phyloP scores from a whole-genome alignment of 2,888 invertebrate genomes.

The Cantharis nigra region DNA sequence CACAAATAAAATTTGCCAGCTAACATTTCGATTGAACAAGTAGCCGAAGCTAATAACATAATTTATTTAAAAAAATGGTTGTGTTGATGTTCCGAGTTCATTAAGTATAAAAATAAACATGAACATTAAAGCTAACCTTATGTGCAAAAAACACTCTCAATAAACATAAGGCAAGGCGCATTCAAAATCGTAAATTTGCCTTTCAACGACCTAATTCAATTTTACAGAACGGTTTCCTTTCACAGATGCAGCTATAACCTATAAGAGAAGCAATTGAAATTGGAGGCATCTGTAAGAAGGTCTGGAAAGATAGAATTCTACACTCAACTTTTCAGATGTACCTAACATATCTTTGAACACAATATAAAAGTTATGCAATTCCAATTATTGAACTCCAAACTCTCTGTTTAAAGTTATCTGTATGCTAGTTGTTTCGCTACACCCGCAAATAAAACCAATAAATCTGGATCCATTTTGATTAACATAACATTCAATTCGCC shows the following conservation, averaged over 20 bases:
- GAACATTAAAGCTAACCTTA: conserved; percentile 31
- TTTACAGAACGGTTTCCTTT: conserved; percentile 39
- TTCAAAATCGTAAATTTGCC: conserved; percentile 40
- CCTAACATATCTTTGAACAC: conserved; percentile 5
- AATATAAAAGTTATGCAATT: conserved; percentile 15
- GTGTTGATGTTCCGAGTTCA: conserved; percentile 17
- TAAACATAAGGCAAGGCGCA: conserved; percentile 38
- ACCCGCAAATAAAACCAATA: neutral
- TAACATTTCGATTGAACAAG: neutral
- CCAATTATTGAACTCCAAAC: neutral
- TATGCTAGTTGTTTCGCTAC: neutral
- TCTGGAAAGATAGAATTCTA: conserved; percentile 20
- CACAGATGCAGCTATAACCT: conserved; percentile 39
- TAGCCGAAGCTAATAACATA: neutral
- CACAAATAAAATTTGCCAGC: neutral
- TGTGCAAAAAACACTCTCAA: conserved; percentile 34
- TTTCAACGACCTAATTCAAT: conserved; percentile 42
- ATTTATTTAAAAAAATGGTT: conserved; percentile 16
- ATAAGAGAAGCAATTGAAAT: conserved; percentile 38
- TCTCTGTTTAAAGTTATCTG: no score
- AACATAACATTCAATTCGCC: neutral
- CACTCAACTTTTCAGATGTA: conserved; percentile 22
- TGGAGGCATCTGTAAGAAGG: conserved; percentile 35
- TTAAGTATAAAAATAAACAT: conserved; percentile 28
- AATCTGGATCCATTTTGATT: neutral